phyloP scores from a whole-genome alignment of 2,797 vertebrate genomes.

The Corythornis leucogaster region DNA sequence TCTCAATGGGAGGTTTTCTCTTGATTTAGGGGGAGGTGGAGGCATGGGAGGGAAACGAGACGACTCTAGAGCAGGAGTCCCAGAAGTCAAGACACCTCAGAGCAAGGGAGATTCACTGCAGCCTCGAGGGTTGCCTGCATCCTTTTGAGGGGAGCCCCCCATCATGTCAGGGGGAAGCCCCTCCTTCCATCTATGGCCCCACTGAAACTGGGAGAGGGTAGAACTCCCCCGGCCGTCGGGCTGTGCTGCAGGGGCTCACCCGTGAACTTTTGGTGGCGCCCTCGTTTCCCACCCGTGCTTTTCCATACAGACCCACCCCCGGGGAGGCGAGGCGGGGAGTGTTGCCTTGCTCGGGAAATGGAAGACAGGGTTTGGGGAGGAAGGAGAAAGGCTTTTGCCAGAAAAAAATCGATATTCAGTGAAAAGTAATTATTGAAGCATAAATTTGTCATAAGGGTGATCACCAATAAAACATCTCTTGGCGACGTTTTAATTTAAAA shows the following conservation, averaged over 20 bases:
- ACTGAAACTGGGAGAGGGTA: neutral
- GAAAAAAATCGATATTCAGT: slow-evolving; percentile 73
- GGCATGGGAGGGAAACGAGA: rapidly evolving
- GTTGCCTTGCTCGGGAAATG: slow-evolving; percentile 6
- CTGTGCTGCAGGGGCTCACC: neutral
- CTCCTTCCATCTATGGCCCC: rapidly evolving
- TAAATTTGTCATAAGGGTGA: slow-evolving; percentile 82
- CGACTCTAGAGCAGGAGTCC: neutral
- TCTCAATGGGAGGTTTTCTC: neutral
- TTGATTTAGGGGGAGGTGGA: neutral
- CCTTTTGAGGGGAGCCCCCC: neutral
- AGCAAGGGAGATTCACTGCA: rapidly evolving
- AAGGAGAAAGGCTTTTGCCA: slow-evolving; percentile 57
- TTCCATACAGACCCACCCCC: rapidly evolving
- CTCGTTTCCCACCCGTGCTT: neutral
- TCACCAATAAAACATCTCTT: slow-evolving; percentile 80
- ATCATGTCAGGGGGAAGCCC: neutral
- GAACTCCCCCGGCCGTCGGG: rapidly evolving
- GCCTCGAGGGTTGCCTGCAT: neutral
- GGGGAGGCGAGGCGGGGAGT: neutral
- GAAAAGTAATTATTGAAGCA: slow-evolving; percentile 80
- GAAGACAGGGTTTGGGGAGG: slow-evolving; percentile 22
- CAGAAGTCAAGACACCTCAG: neutral
- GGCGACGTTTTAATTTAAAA: slow-evolving; percentile 81
- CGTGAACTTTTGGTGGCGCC: neutral